Base-by-base conservation (phyloP, 2,797 vertebrate species). In the Chelmon rostratus region DNA sequence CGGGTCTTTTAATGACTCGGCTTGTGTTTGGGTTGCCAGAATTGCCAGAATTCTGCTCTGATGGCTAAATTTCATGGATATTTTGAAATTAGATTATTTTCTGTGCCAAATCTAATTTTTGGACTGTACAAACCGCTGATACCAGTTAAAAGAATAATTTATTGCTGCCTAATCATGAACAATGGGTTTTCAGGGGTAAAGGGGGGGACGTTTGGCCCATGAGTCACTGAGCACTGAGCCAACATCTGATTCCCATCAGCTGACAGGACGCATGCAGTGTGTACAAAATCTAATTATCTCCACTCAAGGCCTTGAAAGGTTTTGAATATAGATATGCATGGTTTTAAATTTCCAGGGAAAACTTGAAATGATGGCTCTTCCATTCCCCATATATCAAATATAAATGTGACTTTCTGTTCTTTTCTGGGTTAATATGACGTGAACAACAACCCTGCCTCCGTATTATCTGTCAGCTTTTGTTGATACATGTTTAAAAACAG, bases 161-260 rank as follows among this genome's bases (percentile, higher is more conserved):
- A 35, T 44, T 19, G 13, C 33, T n/a, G 38, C 2, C 0, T 66
- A 33, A 23, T 81, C 18, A 37, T 18, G 18, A 62, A 8, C 15
- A 37, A 33, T 46, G 21, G 40, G 5, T 19, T 76, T 66, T 49
- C 6, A 25, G 12, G 11, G 31, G 9, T 3, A 58, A 56, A 49
- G 0, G 3, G 35, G n/a, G 21, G 4, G 16, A 42, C 3, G 21
- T 16, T 56, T 47, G 31, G 18, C 49, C 6, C n/a, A 40, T 65
- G 38, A 40, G 40, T 70, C 31, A 62, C 25, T 2, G 13, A 50
- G 44, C 6, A 35, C 25, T 19, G 47, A 56, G 42, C 21, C 7
- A n/a, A 37, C 8, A 38, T 47, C 50, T 76, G 77, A 80, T 40
- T 68, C 63, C 33, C 50, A 61, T 67, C 73, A 64, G 78, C 50